Evolutionary conservation across 1,140 invertebrate genomes (phyloP), one percentile per base, ranked within the genome.

Genomic region (Zaprionus ghesquierei): DNA sequence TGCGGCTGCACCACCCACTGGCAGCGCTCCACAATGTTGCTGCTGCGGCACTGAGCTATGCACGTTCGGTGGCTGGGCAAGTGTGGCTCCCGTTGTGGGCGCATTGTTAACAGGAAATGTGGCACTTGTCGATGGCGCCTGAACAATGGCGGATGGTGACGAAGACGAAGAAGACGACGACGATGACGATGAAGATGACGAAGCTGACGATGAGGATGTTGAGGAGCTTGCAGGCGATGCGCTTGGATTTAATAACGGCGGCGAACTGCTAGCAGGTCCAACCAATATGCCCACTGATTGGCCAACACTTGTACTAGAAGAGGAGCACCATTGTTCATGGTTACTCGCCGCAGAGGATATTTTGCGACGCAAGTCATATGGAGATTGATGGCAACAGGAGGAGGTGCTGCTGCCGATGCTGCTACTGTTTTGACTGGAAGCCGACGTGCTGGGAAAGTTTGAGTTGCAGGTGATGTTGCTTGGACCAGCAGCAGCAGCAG

Each of bases 331-430:
- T 55, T 86, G 84, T n/a, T 95, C 94, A 81, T 95, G 94, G 86
- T 94, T 94, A 46, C 93, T 94, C 51, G 95, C 95, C 69, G 95
- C 95, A 65, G 95, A 95, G 66, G 95, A 95, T 77, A 95, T 97
- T 92, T 97, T 97, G 77, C 96, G 94, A 72, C 96, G 93, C 78
- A 97, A 93, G 92, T 97, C 97, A 89, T 97, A 97, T 0, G 96
- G 96, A 58, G 96, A 96, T 85, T 97, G 96, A 92, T 97, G 96
- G 72, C 93, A 94, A 71, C 93, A 93, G 64, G 92, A 93, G 64
- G 92, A 90, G 49, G 92, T 87, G 68, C 94, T 69, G 53, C 15
- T 23, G 60, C 38, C 41, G 61, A 27, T 33, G 53, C 49, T 85
- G 60, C 92, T 81, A 75, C 94, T 55, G 58, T 58, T 58, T 63